Conservation (phyloP, 2,113 vertebrate species). For the Odontophorus gujanensis region DNA sequence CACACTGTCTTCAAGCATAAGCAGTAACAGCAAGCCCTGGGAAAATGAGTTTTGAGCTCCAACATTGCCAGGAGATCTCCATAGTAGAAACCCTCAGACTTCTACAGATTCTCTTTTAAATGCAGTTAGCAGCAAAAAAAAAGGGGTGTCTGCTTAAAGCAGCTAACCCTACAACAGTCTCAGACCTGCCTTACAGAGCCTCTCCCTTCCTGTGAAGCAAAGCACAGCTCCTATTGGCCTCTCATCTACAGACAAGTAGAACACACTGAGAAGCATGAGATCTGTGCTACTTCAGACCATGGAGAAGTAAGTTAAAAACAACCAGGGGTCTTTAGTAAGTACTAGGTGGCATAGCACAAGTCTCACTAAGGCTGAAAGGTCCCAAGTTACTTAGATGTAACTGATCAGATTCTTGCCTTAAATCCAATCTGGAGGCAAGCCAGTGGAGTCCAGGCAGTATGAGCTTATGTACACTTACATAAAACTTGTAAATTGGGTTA, state of each 20-base stretch:
- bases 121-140: neutral
- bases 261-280: neutral
- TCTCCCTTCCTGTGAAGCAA: neutral
- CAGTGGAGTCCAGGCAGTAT: neutral
- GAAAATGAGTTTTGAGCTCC: neutral
- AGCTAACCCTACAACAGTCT: neutral
- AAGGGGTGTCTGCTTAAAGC: neutral
- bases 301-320: neutral
- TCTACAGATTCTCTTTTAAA: neutral
- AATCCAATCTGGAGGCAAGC: neutral
- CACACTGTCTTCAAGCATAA: neutral
- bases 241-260: neutral
- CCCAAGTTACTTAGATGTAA: neutral
- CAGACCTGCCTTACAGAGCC: neutral
- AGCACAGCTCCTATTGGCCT: neutral
- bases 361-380: neutral
- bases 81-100: neutral
- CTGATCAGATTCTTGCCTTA: neutral
- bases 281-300: neutral
- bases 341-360: neutral
- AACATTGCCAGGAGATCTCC: neutral
- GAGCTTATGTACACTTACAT: neutral
- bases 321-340: neutral
- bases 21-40: neutral
- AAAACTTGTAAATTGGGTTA: neutral